Evolutionary conservation across 1,140 invertebrate genomes (phyloP), one percentile per base, ranked within the genome.

Genomic region (Aradophagus sp.): DNA sequence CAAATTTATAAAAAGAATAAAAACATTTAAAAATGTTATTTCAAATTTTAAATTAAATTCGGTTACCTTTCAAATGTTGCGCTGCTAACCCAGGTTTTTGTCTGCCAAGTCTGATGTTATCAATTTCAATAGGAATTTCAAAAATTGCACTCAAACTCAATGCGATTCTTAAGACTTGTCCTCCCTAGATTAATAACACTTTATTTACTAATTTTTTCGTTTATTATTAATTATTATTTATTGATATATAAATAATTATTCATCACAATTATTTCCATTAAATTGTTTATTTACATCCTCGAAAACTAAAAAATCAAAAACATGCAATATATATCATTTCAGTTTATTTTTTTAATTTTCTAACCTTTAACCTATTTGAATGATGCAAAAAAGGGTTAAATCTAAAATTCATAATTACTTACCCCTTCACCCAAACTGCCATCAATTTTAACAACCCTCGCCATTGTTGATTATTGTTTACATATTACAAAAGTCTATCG

Each of bases 61-160:
- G n/a, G n/a, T n/a, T 76, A 91, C 92, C 95, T 86, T 91, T 92
- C 55, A 97, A 82, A 88, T 97, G 95, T 81, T 97, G 95, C 29
- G 93, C 90, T 50, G 92, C 91, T 11, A 97, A 85, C 1, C 96
- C 95, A 6, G 94, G 92, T 71, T 92, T 94, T 17, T 87, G 88
- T 34, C 95, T 87, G 1, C 91, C 90, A 2, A 90, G 91, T 76
- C 95, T 85, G 75, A 97, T 97, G 62, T 96, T 96, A 0, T 82
- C 80, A 8, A 97, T 90, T 73, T 88, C 87, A 12, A 97, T 85
- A 0, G 94, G 91, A 20, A 91, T 89, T 19, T 87, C 82, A 36
- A 92, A 85, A 10, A 97, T 84, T 56, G 92, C 91, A 81, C 94
- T 95, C 2, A 97, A 83, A 14, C 91, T 89, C 3, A 94, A 77